Evolutionary conservation across 1,140 invertebrate genomes (phyloP), one percentile per base, ranked within the genome.

Genomic region (Drosophila lacertosa): DNA sequence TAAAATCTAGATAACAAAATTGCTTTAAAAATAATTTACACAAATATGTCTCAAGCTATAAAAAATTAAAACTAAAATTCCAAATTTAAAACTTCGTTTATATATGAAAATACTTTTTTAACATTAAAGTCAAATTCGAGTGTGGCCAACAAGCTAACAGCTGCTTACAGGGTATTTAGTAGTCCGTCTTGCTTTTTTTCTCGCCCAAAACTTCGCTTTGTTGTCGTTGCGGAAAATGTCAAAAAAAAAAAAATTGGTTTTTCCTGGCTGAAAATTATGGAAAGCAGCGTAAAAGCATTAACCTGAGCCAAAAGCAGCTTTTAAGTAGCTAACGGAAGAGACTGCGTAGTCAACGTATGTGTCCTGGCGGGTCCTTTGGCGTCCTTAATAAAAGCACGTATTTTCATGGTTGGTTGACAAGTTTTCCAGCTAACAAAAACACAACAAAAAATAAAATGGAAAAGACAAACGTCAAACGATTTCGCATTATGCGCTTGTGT

Each of bases 401-500:
- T 13, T 32, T 62, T 42, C 26, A 59, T 42, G 35, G 26, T 4
- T 39, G 22, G 9, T 10, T 42, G 9, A 11, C 10, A 29, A 42
- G 10, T 24, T 45, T 29, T n/a, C 40, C 10, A 22, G 65, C 20
- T 9, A 24, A 3, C 0, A 24, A 1, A 29, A 47, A n/a, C n/a
- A n/a, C n/a, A n/a, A n/a, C n/a, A n/a, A n/a, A n/a, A n/a, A n/a
- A n/a, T n/a, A n/a, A n/a, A n/a, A n/a, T n/a, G n/a, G n/a, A n/a
- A 55, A 47, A 48, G 66, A 48, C 29, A 55, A 60, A 65, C 53
- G 53, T 26, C 13, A 37, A 60, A 50, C 44, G 40, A 62, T 24
- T 47, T 53, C 32, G 20, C 22, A 51, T 66, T 51, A 32, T 53
- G 24, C 39, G 69, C 55, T 74, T 40, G 60, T 59, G 51, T 70